phyloP scores from a whole-genome alignment of 1,140 invertebrate species.

The Pseudomyrmex dendroicus region DNA sequence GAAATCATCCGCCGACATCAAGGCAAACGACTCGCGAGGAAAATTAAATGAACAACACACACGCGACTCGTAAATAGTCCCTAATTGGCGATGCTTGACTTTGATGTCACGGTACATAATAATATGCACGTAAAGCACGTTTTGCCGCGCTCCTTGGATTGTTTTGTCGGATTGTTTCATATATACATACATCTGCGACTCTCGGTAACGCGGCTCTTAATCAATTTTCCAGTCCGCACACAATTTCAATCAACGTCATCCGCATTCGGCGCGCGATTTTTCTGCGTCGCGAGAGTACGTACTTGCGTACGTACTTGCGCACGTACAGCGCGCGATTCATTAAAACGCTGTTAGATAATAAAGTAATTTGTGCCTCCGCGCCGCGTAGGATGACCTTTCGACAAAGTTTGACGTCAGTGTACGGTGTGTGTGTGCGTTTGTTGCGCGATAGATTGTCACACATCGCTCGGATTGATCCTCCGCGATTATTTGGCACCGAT shows the following conservation, averaged over 20 bases:
- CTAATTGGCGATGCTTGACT: constrained; percentile 61
- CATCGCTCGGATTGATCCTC: neutral
- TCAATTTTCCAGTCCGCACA: neutral
- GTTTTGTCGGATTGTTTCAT: constrained; percentile 14
- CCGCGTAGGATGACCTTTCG: constrained; percentile 20
- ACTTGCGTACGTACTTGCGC: too few relatives aligned
- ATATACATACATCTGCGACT: neutral
- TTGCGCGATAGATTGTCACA: constrained; percentile 22
- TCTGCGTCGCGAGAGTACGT: neutral
- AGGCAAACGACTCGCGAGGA: constrained; percentile 68
- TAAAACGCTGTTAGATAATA: constrained; percentile 52
- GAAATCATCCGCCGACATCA: constrained; percentile 62
- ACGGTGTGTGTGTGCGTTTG: neutral
- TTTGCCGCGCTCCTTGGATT: constrained; percentile 10
- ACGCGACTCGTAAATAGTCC: constrained; percentile 37
- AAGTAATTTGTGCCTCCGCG: constrained; percentile 1
- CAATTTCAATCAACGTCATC: constrained; percentile 24
- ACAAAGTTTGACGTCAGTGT: constrained; percentile 47
- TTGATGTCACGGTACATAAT: constrained; percentile 51
- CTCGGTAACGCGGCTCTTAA: neutral
- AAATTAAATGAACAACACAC: constrained; percentile 63
- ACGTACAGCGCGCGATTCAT: constrained; percentile 6
- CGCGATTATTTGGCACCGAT: neutral
- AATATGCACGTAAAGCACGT: constrained; percentile 12
- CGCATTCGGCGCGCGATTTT: constrained; percentile 10